A percentile compares a stretch with the other conserved stretches of the same genome.
Conservation (phyloP, 2,888 invertebrate species). For the Coecobrya sp. region DNA sequence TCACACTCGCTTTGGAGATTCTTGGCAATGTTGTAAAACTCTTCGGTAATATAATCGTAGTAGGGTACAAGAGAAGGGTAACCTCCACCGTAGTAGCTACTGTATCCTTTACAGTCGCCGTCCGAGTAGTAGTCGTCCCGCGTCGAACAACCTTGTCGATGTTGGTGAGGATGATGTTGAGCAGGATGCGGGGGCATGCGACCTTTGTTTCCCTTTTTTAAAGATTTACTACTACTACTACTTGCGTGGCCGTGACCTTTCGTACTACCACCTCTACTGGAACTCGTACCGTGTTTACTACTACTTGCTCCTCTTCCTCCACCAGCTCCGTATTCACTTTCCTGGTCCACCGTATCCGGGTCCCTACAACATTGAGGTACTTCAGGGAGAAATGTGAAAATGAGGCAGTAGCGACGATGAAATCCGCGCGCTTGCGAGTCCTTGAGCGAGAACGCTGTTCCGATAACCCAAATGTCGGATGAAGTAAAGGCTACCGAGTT, state of each 20-base stretch:
- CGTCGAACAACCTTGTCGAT: conserved; percentile 62
- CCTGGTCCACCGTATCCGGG: conserved; percentile 77
- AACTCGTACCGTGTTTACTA: conserved; percentile 14
- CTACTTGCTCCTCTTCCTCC: conserved; percentile 6
- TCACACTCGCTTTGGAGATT: conserved; percentile 85
- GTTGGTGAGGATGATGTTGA: conserved; percentile 58
- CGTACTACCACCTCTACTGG: conserved; percentile 21
- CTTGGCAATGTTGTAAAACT: conserved; percentile 86
- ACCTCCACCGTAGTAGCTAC: conserved; percentile 74
- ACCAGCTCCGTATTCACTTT: conserved; percentile 51
- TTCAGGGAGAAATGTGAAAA: conserved; percentile 86
- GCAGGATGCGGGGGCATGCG: conserved; percentile 56
- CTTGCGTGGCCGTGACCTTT: conserved; percentile 3
- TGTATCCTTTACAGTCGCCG: conserved; percentile 85
- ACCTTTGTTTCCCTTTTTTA: conserved; percentile 55
- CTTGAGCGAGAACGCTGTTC: conserved; percentile 86
- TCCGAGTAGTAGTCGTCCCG: conserved; percentile 85
- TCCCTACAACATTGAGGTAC: conserved; percentile 82
- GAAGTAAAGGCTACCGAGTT: conserved; percentile 86
- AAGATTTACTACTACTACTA: conserved; percentile 72
- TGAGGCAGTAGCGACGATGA: conserved; percentile 84
- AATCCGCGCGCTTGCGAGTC: conserved; percentile 83
- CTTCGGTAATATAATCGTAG: conserved; percentile 86
- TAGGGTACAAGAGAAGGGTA: conserved; percentile 86
- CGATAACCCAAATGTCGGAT: conserved; percentile 86